Evolutionary conservation across 2,888 invertebrate genomes (phyloP).

Genomic region (Platycnemis pennipes): DNA sequence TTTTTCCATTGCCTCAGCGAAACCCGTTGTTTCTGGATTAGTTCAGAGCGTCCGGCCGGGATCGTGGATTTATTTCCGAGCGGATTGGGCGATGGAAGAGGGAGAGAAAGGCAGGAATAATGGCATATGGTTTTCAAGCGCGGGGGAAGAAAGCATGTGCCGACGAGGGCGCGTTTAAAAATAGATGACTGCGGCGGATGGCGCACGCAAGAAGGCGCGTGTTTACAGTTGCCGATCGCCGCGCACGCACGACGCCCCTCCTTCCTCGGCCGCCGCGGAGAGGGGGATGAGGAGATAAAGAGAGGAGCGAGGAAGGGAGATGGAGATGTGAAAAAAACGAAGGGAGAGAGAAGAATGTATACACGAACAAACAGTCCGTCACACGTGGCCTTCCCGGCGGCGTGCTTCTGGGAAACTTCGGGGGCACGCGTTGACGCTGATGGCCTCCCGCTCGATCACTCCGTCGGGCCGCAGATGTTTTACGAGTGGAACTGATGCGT

Average conservation of each 20-base stretch:
- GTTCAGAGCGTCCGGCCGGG: background rate
- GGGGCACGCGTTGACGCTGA: slow-evolving; percentile 17
- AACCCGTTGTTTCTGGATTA: background rate
- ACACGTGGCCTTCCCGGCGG: slow-evolving; percentile 28
- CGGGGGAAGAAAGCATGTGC: slow-evolving; percentile 25
- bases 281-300: no score
- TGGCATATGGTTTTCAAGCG: slow-evolving; percentile 17
- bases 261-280: no score
- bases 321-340: background rate
- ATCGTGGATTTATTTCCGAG: background rate
- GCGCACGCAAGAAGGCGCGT: background rate
- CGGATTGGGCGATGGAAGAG: background rate
- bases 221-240: background rate
- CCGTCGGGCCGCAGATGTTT: background rate
- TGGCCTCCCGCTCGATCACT: slow-evolving; percentile 3
- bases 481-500: slow-evolving; percentile 39
- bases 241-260: background rate
- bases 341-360: slow-evolving; percentile 10
- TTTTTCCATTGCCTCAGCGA: background rate
- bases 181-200: background rate
- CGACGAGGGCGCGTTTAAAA: background rate
- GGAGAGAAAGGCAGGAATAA: background rate
- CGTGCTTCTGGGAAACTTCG: slow-evolving; percentile 3
- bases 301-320: background rate
- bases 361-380: slow-evolving; percentile 31